These are phyloP conservation scores for Dinothrombium tinctorium DNA, from an alignment of 1,140 invertebrate species.

Conservation along the genomic window DNA sequence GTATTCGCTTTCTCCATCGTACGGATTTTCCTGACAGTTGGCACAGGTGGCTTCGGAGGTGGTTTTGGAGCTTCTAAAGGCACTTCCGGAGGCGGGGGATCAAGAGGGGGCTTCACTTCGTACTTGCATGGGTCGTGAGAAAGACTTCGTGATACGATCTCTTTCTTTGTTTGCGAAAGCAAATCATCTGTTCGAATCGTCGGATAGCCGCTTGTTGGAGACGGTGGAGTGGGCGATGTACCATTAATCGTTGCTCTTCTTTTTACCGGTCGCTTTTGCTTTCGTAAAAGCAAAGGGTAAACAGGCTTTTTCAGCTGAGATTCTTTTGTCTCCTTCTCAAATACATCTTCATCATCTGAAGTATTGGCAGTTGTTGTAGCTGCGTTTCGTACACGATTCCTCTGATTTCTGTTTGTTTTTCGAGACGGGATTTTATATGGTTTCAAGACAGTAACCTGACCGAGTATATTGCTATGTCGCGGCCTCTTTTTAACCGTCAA, in stretches of 20 bases:
- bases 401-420: slow-evolving; percentile 1
- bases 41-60: not conserved
- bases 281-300: too few species aligned
- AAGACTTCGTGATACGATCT: not conserved
- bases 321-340: not conserved
- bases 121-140: not conserved
- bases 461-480: slow-evolving; percentile 26
- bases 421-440: slow-evolving; percentile 14
- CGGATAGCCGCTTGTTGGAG: slow-evolving; percentile 37
- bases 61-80: not conserved
- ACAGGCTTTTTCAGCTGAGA: too few species aligned
- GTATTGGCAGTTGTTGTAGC: slow-evolving; percentile 1
- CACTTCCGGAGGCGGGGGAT: too few species aligned
- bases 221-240: too few species aligned
- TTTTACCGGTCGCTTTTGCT: too few species aligned
- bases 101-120: too few species aligned
- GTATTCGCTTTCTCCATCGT: too few species aligned
- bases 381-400: not conserved
- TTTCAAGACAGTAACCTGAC: slow-evolving; percentile 13
- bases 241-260: slow-evolving; percentile 66
- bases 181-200: slow-evolving; percentile 37
- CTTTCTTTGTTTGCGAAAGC: too few species aligned
- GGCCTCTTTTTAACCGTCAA: slow-evolving; percentile 61
- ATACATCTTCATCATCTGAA: slow-evolving; percentile 1
- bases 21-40: not conserved